Conservation (phyloP, 2,113 vertebrate species). For the Eira barbara region DNA sequence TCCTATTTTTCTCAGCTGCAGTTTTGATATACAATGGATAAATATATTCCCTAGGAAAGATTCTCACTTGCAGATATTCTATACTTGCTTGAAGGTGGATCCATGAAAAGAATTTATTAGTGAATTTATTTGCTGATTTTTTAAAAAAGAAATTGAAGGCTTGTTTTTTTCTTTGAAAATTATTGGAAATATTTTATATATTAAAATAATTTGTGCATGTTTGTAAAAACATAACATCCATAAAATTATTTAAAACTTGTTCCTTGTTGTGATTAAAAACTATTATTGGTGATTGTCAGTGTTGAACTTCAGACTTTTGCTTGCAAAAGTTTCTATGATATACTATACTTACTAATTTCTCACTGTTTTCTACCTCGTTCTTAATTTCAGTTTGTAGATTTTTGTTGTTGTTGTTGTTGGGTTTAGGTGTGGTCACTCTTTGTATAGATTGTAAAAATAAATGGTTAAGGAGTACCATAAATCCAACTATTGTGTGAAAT, state of each 20-base stretch:
- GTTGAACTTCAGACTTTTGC: neutral
- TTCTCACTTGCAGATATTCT: neutral
- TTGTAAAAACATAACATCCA: neutral
- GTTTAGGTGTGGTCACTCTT: neutral
- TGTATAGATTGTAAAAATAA: conserved; percentile 4
- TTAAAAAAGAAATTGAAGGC: neutral
- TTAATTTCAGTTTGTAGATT: conserved; percentile 3
- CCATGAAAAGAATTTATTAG: neutral
- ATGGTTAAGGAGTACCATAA: neutral
- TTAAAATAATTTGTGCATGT: conserved; percentile 1
- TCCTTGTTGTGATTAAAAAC: neutral
- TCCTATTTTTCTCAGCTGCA: neutral
- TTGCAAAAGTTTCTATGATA: neutral
- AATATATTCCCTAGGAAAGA: neutral
- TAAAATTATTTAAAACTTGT: neutral
- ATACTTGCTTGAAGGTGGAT: neutral
- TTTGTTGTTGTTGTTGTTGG: neutral
- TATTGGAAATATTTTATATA: neutral
- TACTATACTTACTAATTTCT: neutral
- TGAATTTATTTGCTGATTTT: neutral
- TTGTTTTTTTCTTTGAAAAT: neutral
- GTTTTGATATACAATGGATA: neutral
- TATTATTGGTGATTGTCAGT: neutral
- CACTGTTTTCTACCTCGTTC: neutral
- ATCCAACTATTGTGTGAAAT: neutral